Evolutionary conservation across 2,113 vertebrate species (phyloP).

Genomic region (Strix aluco): DNA sequence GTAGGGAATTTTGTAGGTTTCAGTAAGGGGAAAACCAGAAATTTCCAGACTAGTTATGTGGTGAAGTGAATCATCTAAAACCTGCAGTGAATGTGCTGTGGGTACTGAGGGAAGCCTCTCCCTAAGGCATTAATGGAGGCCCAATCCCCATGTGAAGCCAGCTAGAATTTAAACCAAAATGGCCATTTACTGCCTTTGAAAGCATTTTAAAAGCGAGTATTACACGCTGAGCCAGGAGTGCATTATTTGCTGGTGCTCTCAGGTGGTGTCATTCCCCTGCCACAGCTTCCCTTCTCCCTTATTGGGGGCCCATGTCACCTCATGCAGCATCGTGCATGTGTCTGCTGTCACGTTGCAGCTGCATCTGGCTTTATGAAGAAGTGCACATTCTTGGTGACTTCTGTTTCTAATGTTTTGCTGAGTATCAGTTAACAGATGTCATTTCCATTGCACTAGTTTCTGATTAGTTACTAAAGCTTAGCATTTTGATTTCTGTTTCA

Average conservation of each 20-base stretch:
- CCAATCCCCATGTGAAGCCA: background rate
- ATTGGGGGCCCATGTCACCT: rapidly evolving
- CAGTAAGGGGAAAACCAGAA: background rate
- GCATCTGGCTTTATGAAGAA: background rate
- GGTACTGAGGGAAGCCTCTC: background rate
- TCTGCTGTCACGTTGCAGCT: background rate
- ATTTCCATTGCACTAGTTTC: background rate
- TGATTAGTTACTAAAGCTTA: constrained; percentile 15
- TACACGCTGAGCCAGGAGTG: background rate
- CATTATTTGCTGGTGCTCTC: background rate
- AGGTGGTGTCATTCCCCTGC: background rate
- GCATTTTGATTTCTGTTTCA: background rate
- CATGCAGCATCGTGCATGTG: background rate
- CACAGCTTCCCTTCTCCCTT: background rate
- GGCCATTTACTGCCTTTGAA: background rate
- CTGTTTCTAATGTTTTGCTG: background rate
- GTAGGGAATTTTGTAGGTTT: background rate
- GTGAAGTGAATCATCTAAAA: background rate
- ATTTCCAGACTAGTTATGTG: background rate
- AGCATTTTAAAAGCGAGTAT: background rate
- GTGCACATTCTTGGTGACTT: background rate
- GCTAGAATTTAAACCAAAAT: background rate
- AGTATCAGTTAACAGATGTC: background rate
- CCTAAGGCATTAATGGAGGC: background rate
- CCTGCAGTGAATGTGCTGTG: background rate